phyloP scores from a whole-genome alignment of 2,797 vertebrate genomes.

The Danio tinwini region DNA sequence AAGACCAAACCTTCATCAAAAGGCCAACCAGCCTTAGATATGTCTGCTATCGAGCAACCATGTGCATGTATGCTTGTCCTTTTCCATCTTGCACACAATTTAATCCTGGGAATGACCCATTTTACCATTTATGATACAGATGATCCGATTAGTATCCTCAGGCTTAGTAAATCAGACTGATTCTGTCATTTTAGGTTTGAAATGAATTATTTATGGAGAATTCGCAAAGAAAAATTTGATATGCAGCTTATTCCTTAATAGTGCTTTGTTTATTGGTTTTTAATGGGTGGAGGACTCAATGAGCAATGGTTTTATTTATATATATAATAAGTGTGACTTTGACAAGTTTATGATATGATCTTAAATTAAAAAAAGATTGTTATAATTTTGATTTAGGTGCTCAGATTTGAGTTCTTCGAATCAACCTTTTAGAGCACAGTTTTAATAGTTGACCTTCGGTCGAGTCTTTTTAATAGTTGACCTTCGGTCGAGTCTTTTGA shows the following conservation, averaged over 20 bases:
- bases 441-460: background rate
- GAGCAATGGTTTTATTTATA: background rate
- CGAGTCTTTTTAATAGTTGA: background rate
- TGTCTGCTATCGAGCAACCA: slow-evolving; percentile 34
- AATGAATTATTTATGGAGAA: background rate
- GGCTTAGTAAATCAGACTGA: background rate
- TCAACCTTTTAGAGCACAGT: background rate
- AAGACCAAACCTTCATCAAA: slow-evolving; percentile 2
- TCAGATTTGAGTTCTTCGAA: background rate
- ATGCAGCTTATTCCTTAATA: background rate
- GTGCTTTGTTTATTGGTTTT: background rate
- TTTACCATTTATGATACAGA: slow-evolving; percentile 59
- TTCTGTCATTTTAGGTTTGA: slow-evolving; percentile 1
- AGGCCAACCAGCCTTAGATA: slow-evolving; percentile 9
- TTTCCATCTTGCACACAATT: slow-evolving; percentile 67
- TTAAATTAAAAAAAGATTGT: background rate
- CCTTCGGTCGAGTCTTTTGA: background rate
- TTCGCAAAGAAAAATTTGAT: background rate
- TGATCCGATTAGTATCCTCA: slow-evolving; percentile 19
- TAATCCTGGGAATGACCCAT: slow-evolving; percentile 76
- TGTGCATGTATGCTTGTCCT: slow-evolving; percentile 42
- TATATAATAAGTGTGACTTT: background rate
- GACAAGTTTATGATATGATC: background rate
- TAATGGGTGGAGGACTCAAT: slow-evolving; percentile 1
- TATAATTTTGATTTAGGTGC: background rate